Evolutionary conservation across 1,140 invertebrate species (phyloP), one percentile per base, ranked within the genome.

Genomic region (Maconellicoccus hirsutus): DNA sequence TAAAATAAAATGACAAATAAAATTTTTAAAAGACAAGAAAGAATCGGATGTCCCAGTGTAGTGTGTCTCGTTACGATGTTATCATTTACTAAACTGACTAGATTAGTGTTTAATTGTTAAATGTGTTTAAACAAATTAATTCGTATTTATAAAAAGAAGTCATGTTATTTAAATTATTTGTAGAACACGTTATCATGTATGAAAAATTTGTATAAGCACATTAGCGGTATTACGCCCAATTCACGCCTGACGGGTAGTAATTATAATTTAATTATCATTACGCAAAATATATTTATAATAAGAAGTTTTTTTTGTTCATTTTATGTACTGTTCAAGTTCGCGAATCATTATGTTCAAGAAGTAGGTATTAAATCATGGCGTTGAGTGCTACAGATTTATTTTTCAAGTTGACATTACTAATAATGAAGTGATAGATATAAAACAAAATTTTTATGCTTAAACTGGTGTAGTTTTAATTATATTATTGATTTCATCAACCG

Each of bases 1-100:
- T 52, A 52, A 52, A 52, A 52, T 52, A 52, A n/a, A 52, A 52
- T 52, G 42, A 52, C 42, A 52, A 52, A 52, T 52, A 52, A 52
- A 52, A 52, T 52, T 52, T 52, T 19, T 52, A 52, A 52, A 52
- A 8, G 42, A 52, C 42, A 52, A 52, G 42, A 52, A 52, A 52
- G 42, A 16, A 52, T 52, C 42, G 42, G 10, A 52, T 19, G 16
- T 52, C 42, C 42, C 42, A 52, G 42, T 52, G 42, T 52, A 52
- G 42, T 52, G 3, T 16, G 42, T 52, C 16, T 6, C 42, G 42
- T 52, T 52, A 52, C n/a, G 42, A 19, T 52, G n/a, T 52, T 52
- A 52, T 52, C 42, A 52, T 16, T 52, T 8, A 52, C 42, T 52
- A 52, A 52, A 52, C 42, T 8, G 42, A 19, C n/a, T 52, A 52